Evolutionary conservation across 2,797 vertebrate species (phyloP).

Genomic region (Myotis planiceps): DNA sequence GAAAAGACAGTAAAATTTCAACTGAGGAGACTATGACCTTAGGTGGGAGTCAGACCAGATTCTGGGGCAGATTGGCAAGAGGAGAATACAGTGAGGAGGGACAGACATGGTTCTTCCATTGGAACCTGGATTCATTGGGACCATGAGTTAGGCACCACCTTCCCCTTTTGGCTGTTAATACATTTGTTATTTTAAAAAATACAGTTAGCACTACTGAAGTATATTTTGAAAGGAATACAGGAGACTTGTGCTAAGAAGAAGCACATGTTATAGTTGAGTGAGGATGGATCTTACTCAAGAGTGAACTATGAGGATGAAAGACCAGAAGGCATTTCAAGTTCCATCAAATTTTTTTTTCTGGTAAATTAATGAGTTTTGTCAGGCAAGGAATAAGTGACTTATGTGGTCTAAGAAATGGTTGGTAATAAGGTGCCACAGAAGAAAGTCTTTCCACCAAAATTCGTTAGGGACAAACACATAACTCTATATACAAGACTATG

Average conservation of each 20-base stretch:
- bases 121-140: background rate
- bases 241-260: background rate
- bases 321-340: background rate
- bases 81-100: background rate
- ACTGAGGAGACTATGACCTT: background rate
- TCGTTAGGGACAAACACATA: background rate
- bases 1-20: background rate
- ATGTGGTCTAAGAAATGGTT: background rate
- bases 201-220: background rate
- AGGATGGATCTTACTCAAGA: background rate
- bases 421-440: background rate
- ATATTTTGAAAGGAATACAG: background rate
- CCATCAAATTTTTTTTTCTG: background rate
- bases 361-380: background rate
- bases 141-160: background rate
- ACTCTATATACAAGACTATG: background rate
- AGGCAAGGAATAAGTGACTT: background rate
- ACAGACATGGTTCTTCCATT: background rate
- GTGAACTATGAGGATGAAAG: background rate
- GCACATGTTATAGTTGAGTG: background rate
- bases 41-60: background rate
- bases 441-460: conserved; percentile 25
- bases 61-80: background rate
- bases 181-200: background rate
- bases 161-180: background rate